Percentiles rank a stretch among this genome's conserved stretches.
Conservation (phyloP, 1,140 invertebrate species). For the Centruroides sculpturatus region DNA sequence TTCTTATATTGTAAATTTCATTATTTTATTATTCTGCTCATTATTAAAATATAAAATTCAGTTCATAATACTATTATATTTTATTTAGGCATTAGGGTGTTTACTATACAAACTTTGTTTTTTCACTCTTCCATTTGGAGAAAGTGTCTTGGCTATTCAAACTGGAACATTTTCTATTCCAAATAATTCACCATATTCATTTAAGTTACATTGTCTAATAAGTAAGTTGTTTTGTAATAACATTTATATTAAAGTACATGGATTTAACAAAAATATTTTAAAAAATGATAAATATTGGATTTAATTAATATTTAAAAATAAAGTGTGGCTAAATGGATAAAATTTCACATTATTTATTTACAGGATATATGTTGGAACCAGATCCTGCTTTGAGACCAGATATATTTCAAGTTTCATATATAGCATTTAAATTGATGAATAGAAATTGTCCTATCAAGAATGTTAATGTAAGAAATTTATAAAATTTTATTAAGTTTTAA, state of each 20-base stretch:
- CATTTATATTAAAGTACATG: neutral
- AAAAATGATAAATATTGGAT: too few species aligned
- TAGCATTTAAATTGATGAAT: slow-evolving; percentile 56
- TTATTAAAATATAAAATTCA: too few species aligned
- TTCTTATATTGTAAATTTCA: too few species aligned
- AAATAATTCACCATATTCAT: slow-evolving; percentile 59
- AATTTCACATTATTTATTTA: slow-evolving; percentile 19
- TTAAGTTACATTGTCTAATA: slow-evolving; percentile 34
- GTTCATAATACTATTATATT: too few species aligned
- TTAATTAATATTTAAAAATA: too few species aligned
- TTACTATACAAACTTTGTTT: slow-evolving; percentile 83
- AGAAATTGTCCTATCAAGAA: slow-evolving; percentile 68
- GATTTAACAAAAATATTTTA: too few species aligned
- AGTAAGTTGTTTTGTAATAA: slow-evolving; percentile 26
- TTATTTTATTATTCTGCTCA: too few species aligned
- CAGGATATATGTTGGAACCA: slow-evolving; percentile 69
- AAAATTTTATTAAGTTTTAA: neutral
- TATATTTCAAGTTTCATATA: slow-evolving; percentile 70
- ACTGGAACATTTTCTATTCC: slow-evolving; percentile 78
- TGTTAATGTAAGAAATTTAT: slow-evolving; percentile 47
- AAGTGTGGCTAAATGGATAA: too few species aligned
- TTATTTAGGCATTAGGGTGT: slow-evolving; percentile 58
- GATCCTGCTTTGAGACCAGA: slow-evolving; percentile 69
- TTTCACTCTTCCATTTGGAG: slow-evolving; percentile 85
- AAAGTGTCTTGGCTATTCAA: slow-evolving; percentile 84